Base-by-base conservation (phyloP, 2,888 invertebrate genomes). In the Melieria crassipennis region DNA sequence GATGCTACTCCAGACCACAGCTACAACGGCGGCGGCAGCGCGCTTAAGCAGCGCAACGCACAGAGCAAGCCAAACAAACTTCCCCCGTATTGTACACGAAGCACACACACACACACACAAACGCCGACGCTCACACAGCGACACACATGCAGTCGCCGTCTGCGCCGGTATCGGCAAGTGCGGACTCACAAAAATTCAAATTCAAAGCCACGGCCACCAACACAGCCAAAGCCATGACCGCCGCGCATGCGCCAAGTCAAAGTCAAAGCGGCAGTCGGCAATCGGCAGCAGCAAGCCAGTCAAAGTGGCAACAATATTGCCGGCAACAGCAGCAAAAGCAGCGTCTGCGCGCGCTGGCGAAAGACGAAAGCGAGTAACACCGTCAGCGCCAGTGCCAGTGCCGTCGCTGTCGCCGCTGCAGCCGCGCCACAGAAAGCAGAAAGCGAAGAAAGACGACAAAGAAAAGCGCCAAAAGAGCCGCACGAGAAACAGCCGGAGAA, bases 371-470 rank as follows among this genome's bases (percentile, higher is more conserved):
- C 50, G 50, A 16, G 73, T 67, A 63, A 48, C 75, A 58, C 0
- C n/a, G n/a, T n/a, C n/a, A n/a, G 30, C 71, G 69, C 9, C 73
- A 67, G 56, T 13, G 58, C 64, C 58, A 71, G 72, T 60, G 57
- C 69, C 65, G 61, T 61, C 74, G 75, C 75, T 72, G 68, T 71
- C 70, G 66, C 72, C 70, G 66, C 61, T 46, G 66, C 68, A 57
- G 60, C 66, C 5, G 47, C 68, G 68, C 16, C 69, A 52, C 13
- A 50, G 55, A 11, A 65, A 62, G 55, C 67, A 63, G 68, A 66
- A 64, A 69, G 68, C 67, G 56, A 67, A 65, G 70, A 71, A 73
- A 73, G 71, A 71, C 47, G 66, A 47, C 42, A 47, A 72, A 68
- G 55, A n/a, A 48, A 62, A 52, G 56, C 60, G 47, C n/a, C 16